Base-by-base conservation (phyloP, 2,113 vertebrate genomes). In the Tautogolabrus adspersus region DNA sequence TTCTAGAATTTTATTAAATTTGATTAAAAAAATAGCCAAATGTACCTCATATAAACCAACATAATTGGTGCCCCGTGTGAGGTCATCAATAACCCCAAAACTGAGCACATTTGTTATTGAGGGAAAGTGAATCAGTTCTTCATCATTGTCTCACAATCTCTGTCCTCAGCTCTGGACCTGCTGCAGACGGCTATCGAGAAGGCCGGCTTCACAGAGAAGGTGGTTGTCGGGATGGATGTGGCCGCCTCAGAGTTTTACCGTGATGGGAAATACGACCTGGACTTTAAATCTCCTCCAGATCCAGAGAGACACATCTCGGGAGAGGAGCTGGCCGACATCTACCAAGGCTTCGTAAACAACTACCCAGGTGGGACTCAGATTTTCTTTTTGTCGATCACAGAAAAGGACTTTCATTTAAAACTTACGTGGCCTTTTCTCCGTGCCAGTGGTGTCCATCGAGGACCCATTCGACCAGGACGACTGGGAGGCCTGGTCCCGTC, bases 381-480 rank as follows among this genome's bases (percentile, higher is more conserved):
- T 11, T 10, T 16, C 21, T 22, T 19, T 7, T 42, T 30, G 40
- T 44, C 22, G 5, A 3, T 9, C 8, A 22, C 15, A 30, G 11
- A 40, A 4, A 15, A 12, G 30, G 0, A 16, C 23, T 55, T 37
- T n/a, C 9, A 16, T 2, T 15, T 10, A 40, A 57, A n/a, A 6
- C 26, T n/a, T 13, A 1, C 5, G 22, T 13, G 0, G 3, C 16
- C 9, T 15, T 56, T 19, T n/a, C 13, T 30, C 22, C 22, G 3
- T 38, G 15, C 44, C 75, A 98, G 97, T 98, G 94, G 97, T 98
- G 47, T 98, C 97, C 74, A 98, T 98, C 12, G 97, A 98, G 92
- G 97, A 98, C 88, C 97, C 97, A 0, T 98, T 98, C 70, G 97
- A 98, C 89, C 97, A 98, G 92, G 97, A 98, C 63, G 97, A 98